These are phyloP conservation scores for Meganola albula DNA, from an alignment of 2,888 invertebrate genomes.

Conservation along the genomic window DNA sequence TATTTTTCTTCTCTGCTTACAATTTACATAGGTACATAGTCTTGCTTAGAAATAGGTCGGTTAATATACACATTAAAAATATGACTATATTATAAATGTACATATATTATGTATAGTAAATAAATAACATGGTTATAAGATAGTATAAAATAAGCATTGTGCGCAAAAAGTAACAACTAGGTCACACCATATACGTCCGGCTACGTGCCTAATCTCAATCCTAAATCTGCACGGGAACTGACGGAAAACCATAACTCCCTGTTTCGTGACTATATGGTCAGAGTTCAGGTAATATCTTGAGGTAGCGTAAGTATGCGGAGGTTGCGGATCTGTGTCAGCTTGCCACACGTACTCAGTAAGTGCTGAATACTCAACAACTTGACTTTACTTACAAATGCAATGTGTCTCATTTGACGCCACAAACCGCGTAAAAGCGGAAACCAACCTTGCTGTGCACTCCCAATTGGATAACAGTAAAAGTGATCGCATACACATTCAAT, in stretches of 20 bases:
- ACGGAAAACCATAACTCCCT: conserved; percentile 22
- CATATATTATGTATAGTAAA: no score
- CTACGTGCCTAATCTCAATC: conserved; percentile 26
- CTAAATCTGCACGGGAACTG: conserved; percentile 22
- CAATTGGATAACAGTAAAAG: conserved; percentile 77
- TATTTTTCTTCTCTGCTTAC: no score
- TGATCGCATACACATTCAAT: conserved; percentile 71
- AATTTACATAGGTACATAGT: no score
- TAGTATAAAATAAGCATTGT: no score
- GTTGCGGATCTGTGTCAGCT: conserved; percentile 57
- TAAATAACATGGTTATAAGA: no score
- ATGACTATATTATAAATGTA: no score
- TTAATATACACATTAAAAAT: no score
- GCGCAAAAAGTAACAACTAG: conserved; percentile 11
- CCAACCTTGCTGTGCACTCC: conserved; percentile 63
- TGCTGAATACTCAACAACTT: conserved; percentile 44
- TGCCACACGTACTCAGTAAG: conserved; percentile 57
- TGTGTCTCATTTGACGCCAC: conserved; percentile 55
- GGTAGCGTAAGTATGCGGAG: conserved; percentile 6
- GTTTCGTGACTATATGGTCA: conserved; percentile 17
- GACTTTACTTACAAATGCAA: conserved; percentile 61
- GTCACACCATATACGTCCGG: conserved; percentile 8
- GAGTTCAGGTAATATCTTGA: conserved; percentile 23
- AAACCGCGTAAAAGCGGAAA: conserved; percentile 75
- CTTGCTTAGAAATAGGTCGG: no score